Evolutionary conservation across 2,113 vertebrate species (phyloP).

Genomic region (Notechis scutatus): DNA sequence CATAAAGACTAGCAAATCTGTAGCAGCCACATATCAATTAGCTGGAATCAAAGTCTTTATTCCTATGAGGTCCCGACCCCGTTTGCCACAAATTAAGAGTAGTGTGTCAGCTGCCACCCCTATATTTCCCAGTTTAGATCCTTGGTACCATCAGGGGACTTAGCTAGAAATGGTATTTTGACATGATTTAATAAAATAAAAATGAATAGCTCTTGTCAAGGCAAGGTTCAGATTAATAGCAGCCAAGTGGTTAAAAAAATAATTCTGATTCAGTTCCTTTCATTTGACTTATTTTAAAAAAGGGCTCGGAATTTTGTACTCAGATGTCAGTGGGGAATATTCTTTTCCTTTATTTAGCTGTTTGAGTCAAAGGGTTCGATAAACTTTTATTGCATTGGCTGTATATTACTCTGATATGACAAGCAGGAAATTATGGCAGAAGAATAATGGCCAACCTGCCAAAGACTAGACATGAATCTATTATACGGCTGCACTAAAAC

Average conservation of each 20-base stretch:
- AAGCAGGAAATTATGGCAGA: not conserved
- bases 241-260: conserved; percentile 23
- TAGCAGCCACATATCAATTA: conserved; percentile 52
- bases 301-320: conserved; percentile 16
- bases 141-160: conserved; percentile 39
- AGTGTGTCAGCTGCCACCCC: conserved; percentile 57
- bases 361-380: not conserved
- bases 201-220: conserved; percentile 52
- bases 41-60: conserved; percentile 53
- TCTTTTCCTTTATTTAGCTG: not conserved
- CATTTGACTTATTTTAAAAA: conserved; percentile 35
- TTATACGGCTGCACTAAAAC: not conserved
- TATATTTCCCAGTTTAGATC: conserved; percentile 53
- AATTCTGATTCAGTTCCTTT: conserved; percentile 39
- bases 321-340: not conserved
- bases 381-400: not conserved
- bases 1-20: conserved; percentile 22
- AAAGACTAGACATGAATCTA: not conserved
- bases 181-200: conserved; percentile 63
- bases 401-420: not conserved
- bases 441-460: not conserved
- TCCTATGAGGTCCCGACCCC: conserved; percentile 55
- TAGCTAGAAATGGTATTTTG: conserved; percentile 60
- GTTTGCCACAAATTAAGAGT: conserved; percentile 44
- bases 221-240: conserved; percentile 47